A percentile compares a stretch with the other conserved stretches of the same genome.
Evolutionary conservation across 2,797 vertebrate genomes (phyloP).

Genomic region (Morelia viridis): DNA sequence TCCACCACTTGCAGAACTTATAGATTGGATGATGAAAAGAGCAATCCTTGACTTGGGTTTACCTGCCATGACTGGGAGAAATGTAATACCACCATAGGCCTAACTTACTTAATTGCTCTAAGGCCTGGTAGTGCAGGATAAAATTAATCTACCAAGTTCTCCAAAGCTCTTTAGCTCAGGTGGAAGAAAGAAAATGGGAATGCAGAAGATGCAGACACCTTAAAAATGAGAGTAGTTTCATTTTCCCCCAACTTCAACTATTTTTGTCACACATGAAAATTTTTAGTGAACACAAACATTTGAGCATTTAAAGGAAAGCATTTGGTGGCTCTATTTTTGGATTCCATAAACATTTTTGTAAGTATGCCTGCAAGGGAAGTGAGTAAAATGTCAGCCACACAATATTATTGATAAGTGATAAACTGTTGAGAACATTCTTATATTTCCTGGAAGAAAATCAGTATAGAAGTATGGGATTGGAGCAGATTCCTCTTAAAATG

Average conservation of each 20-base stretch:
- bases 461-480: not conserved
- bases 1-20: not conserved
- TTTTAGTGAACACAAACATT: constrained; percentile 35
- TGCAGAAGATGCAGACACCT: not conserved
- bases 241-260: not conserved
- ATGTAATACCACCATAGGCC: not conserved
- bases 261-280: constrained; percentile 29
- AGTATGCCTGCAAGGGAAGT: not conserved
- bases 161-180: not conserved
- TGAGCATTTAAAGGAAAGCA: constrained; percentile 40
- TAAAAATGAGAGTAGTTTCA: not conserved
- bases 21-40: not conserved
- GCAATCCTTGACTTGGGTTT: not conserved
- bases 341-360: constrained; percentile 5
- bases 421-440: not conserved
- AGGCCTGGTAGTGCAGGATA: not conserved
- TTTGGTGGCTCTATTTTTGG: not conserved
- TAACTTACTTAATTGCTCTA: not conserved
- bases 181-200: not conserved
- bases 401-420: not conserved
- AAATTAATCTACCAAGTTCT: not conserved
- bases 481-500: not conserved
- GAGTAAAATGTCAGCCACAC: not conserved
- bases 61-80: not conserved
- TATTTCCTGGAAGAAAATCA: not conserved